These are phyloP conservation scores for Cheilosia vernalis DNA, from an alignment of 2,888 invertebrate species.

Conservation along the genomic window DNA sequence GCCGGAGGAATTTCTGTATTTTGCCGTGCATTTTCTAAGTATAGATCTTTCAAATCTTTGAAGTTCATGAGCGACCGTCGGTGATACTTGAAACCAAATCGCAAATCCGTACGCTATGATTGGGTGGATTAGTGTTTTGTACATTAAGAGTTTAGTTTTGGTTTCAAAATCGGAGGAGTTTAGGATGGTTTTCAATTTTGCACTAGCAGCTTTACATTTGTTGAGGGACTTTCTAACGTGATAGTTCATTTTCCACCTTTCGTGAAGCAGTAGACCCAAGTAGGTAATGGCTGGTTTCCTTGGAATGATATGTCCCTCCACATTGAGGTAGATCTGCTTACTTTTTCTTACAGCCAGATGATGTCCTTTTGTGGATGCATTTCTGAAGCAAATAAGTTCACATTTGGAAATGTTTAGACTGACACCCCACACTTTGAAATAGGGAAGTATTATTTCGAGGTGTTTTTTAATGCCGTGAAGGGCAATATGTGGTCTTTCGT, in stretches of 20 bases:
- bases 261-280: too few relatives aligned
- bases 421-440: neutral
- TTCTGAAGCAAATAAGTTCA: neutral
- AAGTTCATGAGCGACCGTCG: too few relatives aligned
- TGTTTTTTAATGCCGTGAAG: neutral
- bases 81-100: too few relatives aligned
- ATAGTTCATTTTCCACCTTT: too few relatives aligned
- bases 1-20: too few relatives aligned
- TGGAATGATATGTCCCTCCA: neutral
- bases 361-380: neutral
- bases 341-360: conserved; percentile 8
- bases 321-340: neutral
- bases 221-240: neutral
- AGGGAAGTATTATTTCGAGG: neutral
- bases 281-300: neutral
- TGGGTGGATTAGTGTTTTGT: too few relatives aligned
- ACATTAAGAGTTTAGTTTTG: neutral
- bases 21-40: too few relatives aligned
- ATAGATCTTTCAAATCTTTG: too few relatives aligned
- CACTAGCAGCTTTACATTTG: conserved; percentile 1
- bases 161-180: neutral
- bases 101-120: too few relatives aligned
- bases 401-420: neutral
- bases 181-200: neutral
- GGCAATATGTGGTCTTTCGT: conserved; percentile 2